Evolutionary conservation across 2,797 vertebrate genomes (phyloP), one percentile per base, ranked within the genome.

Genomic region (Eulemur coronatus): DNA sequence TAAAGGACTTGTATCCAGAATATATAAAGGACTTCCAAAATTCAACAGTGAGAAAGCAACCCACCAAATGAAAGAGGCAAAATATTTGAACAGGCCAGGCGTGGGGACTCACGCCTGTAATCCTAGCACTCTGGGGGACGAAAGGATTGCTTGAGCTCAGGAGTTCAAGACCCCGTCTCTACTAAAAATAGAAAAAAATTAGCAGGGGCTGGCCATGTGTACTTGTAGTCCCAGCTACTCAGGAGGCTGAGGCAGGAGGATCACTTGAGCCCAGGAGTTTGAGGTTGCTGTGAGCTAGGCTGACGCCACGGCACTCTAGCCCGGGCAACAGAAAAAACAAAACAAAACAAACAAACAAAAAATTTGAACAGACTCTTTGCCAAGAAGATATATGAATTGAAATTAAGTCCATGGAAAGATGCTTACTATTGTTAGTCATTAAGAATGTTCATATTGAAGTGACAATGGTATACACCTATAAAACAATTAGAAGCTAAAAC

Each of bases 161-260:
- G 22, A 57, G 55, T 57, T 57, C 20, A 22, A 57, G 22, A 57
- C 8, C 22, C 22, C 22, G 0, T 57, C 55, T 57, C 55, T 57
- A 57, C 55, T 24, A 57, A 24, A 57, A 10, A 57, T 57, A 24
- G 22, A 57, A 57, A 24, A 57, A 57, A 24, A 57, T 57, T 57
- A 57, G 22, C 55, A 4, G 8, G 55, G 22, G 0, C 0, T 57
- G 22, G 8, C 24, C 22, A 24, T 4, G 55, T 22, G 22, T 1
- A 7, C 55, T 22, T 57, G 3, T 57, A 57, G 55, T 24, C 22
- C 8, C 55, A 57, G 55, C 55, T 57, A 57, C 55, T 57, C 22
- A 24, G 55, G 55, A 24, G 55, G 22, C 55, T 57, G 55, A 57
- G 22, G 22, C 8, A 57, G 55, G 3, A 57, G 55, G 55, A 57